Percentiles rank a stretch among this genome's conserved stretches.
Conservation (phyloP, 2,113 vertebrate genomes). For the Bucco capensis region DNA sequence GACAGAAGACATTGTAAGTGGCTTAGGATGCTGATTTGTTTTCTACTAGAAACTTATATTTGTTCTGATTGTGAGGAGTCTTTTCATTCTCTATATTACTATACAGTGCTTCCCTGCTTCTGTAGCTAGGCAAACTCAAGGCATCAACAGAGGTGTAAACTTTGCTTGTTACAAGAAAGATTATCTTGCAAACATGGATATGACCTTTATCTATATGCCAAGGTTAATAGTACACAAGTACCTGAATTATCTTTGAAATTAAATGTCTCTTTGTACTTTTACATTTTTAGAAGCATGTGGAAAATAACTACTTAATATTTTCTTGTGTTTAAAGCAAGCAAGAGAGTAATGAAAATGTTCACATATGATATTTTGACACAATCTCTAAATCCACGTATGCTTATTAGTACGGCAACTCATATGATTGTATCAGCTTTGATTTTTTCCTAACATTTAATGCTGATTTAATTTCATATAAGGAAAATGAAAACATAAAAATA, state of each 20-base stretch:
- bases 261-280: neutral
- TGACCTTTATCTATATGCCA: neutral
- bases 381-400: neutral
- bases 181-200: neutral
- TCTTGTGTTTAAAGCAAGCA: neutral
- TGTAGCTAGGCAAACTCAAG: neutral
- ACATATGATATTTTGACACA: neutral
- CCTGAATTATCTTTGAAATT: neutral
- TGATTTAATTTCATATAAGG: neutral
- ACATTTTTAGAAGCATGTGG: neutral
- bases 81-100: neutral
- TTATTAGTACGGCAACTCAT: neutral
- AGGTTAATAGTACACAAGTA: neutral
- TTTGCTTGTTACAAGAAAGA: neutral
- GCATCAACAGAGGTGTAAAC: neutral
- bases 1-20: neutral
- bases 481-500: neutral
- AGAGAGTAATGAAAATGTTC: neutral
- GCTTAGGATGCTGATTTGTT: neutral
- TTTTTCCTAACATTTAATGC: neutral
- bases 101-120: neutral
- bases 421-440: neutral
- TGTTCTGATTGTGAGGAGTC: neutral
- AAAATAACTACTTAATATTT: neutral
- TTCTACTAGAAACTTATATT: neutral